Evolutionary conservation across 2,797 vertebrate genomes (phyloP).

Genomic region (Cyclopterus lumpus): DNA sequence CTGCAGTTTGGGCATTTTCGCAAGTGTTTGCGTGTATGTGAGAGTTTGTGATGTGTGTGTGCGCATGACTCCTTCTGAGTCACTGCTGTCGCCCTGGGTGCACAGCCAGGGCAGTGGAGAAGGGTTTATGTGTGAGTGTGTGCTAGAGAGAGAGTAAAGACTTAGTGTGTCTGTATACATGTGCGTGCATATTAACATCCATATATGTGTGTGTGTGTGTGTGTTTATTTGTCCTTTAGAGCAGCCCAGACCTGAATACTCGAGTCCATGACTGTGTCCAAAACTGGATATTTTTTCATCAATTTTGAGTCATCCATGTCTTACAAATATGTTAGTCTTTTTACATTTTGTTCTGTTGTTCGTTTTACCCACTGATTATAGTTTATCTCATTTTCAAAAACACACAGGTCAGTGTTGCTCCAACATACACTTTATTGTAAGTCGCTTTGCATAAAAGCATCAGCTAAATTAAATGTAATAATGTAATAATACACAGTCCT

Average conservation of each 20-base stretch:
- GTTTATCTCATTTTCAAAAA: not conserved
- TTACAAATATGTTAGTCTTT: slow-evolving; percentile 18
- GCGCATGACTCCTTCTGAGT: slow-evolving; percentile 77
- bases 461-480: too few species aligned
- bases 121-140: slow-evolving; percentile 48
- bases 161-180: slow-evolving; percentile 31
- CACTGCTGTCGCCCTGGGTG: slow-evolving; percentile 74
- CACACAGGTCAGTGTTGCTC: not conserved
- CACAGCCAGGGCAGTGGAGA: slow-evolving; percentile 57
- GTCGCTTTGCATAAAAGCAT: too few species aligned
- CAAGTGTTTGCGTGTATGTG: slow-evolving; percentile 61
- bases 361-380: not conserved
- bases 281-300: slow-evolving; percentile 14
- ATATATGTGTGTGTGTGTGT: slow-evolving; percentile 32
- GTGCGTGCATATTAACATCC: slow-evolving; percentile 30
- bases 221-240: slow-evolving; percentile 40
- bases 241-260: slow-evolving; percentile 53
- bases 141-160: slow-evolving; percentile 25
- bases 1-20: slow-evolving; percentile 56
- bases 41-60: slow-evolving; percentile 49
- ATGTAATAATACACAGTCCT: not conserved
- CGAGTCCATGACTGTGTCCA: slow-evolving; percentile 37
- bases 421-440: too few species aligned
- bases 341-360: slow-evolving; percentile 1
- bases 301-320: slow-evolving; percentile 20